A percentile compares a stretch with the other conserved stretches of the same genome.
Evolutionary conservation across 2,797 vertebrate genomes (phyloP).

Genomic region (Neopelma chrysocephalum): DNA sequence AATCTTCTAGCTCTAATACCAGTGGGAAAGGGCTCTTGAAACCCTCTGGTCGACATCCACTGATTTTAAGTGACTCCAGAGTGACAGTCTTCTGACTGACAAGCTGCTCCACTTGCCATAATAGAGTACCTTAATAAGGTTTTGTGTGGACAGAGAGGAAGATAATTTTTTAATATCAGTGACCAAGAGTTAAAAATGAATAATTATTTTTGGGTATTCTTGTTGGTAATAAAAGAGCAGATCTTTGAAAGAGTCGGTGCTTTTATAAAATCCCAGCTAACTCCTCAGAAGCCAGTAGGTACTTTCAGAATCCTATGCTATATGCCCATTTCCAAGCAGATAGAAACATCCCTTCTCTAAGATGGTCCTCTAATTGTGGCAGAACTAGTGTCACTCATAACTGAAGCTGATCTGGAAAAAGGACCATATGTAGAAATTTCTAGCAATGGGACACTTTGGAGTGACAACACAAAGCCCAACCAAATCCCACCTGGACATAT

Average conservation of each 20-base stretch:
- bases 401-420: not conserved
- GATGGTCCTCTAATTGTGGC: not conserved
- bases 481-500: not conserved
- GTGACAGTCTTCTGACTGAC: not conserved
- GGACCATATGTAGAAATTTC: not conserved
- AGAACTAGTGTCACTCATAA: not conserved
- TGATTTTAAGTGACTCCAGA: not conserved
- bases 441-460: not conserved
- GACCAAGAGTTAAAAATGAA: not conserved
- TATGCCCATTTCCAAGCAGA: not conserved
- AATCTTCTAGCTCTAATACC: not conserved
- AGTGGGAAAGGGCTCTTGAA: fast-evolving
- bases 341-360: not conserved
- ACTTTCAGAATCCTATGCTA: not conserved
- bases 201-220: not conserved
- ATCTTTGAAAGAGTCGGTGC: not conserved
- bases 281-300: not conserved
- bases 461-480: not conserved
- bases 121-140: not conserved
- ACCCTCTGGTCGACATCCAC: not conserved
- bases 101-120: not conserved
- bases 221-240: not conserved
- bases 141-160: not conserved
- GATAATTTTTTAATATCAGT: not conserved
- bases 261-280: not conserved